Conservation (phyloP, 2,888 invertebrate genomes). For the Spisula subtruncata region DNA sequence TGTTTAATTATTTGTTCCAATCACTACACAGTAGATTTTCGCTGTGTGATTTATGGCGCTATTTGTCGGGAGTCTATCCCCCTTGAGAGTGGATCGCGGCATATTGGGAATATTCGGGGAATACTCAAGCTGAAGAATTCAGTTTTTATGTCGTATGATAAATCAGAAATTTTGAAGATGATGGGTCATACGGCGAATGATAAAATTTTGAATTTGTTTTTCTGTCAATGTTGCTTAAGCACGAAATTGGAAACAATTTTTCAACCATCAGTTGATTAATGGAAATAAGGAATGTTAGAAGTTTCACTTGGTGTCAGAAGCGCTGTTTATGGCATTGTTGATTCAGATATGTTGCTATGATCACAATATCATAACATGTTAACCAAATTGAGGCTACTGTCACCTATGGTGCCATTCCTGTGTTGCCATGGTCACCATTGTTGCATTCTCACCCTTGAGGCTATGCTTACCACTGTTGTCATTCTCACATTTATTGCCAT, state of each 20-base stretch:
- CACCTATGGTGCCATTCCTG: too few species aligned
- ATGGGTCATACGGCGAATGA: neutral
- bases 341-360: too few species aligned
- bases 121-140: neutral
- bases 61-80: neutral
- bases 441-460: too few species aligned
- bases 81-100: neutral
- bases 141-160: neutral
- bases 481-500: too few species aligned
- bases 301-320: too few species aligned
- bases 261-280: too few species aligned
- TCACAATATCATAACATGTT: too few species aligned
- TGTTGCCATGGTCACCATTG: too few species aligned
- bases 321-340: too few species aligned
- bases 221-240: neutral
- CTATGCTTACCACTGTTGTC: too few species aligned
- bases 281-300: too few species aligned
- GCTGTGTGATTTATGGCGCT: neutral
- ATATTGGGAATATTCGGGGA: neutral
- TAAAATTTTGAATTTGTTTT: conserved; percentile 4
- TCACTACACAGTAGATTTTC: neutral
- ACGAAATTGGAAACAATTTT: neutral
- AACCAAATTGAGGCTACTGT: too few species aligned
- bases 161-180: neutral
- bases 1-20: conserved; percentile 6